These are phyloP conservation scores for Argyrosomus japonicus DNA, from an alignment of 2,113 vertebrate species.

Conservation along the genomic window DNA sequence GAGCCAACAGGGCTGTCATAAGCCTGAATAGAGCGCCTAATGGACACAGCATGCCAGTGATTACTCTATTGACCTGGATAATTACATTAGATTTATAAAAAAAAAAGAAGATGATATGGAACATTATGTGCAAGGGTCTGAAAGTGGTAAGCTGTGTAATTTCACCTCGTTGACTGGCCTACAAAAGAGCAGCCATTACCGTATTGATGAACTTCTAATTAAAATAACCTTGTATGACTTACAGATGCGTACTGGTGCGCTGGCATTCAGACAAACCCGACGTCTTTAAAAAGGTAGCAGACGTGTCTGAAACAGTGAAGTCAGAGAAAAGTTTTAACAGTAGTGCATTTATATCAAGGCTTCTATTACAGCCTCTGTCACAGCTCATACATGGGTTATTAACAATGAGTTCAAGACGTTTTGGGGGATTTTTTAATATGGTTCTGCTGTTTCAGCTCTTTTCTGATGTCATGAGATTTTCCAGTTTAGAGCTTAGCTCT, in stretches of 20 bases:
- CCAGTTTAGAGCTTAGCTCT: background rate
- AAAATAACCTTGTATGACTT: background rate
- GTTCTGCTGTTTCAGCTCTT: background rate
- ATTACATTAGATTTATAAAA: constrained; percentile 60
- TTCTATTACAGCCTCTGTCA: background rate
- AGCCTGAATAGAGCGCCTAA: constrained; percentile 54
- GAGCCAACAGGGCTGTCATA: constrained; percentile 59
- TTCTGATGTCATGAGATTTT: background rate
- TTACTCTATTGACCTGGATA: constrained; percentile 64
- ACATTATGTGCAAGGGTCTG: constrained; percentile 42
- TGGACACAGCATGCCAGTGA: constrained; percentile 56
- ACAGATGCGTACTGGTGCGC: background rate
- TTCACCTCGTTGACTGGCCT: constrained; percentile 33
- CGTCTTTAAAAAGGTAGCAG: background rate
- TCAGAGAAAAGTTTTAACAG: background rate
- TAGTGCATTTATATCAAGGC: background rate
- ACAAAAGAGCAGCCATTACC: constrained; percentile 18
- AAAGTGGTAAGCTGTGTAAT: constrained; percentile 32
- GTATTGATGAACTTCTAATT: constrained; percentile 22
- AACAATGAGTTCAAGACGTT: background rate
- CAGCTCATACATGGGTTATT: background rate
- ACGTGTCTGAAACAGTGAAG: background rate
- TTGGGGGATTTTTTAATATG: background rate
- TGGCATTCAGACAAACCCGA: background rate
- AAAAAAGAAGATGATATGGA: constrained; percentile 36